Conservation (phyloP, 2,113 vertebrate genomes). For the Prunella fulvescens region DNA sequence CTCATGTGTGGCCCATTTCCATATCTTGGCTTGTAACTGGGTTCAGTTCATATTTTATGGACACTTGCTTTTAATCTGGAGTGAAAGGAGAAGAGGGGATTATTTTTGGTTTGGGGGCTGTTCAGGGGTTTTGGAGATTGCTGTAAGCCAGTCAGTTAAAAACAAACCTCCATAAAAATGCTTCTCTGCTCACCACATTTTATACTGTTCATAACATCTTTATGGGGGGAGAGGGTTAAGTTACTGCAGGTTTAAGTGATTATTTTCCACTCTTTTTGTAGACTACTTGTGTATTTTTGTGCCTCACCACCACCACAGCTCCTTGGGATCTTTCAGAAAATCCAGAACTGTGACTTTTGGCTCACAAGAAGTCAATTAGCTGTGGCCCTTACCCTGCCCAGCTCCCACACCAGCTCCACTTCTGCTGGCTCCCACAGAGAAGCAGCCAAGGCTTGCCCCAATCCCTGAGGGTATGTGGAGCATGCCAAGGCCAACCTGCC, state of each 20-base stretch:
- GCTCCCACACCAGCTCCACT: not conserved
- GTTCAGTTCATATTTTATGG: constrained; percentile 9
- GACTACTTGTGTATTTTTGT: not conserved
- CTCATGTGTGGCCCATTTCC: constrained; percentile 60
- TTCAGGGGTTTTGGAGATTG: constrained; percentile 18
- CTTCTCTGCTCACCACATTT: constrained; percentile 16
- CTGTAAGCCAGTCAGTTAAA: constrained; percentile 30
- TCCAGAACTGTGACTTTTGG: not conserved
- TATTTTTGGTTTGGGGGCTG: constrained; percentile 1
- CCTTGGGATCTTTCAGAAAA: not conserved
- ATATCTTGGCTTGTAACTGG: constrained; percentile 33
- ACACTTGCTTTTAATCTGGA: constrained; percentile 54
- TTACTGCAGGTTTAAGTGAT: constrained; percentile 30
- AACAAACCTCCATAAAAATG: constrained; percentile 21
- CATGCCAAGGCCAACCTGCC: not conserved
- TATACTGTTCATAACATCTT: constrained; percentile 7
- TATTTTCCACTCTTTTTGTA: not conserved
- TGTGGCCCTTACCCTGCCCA: not conserved
- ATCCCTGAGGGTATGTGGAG: not conserved
- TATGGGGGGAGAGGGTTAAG: constrained; percentile 8
- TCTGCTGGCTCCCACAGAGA: not conserved
- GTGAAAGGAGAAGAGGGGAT: constrained; percentile 32
- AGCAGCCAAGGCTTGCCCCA: not conserved
- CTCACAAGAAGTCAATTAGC: not conserved
- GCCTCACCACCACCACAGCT: not conserved